Evolutionary conservation across 2,113 vertebrate genomes (phyloP).

Genomic region (Cavia aperea): DNA sequence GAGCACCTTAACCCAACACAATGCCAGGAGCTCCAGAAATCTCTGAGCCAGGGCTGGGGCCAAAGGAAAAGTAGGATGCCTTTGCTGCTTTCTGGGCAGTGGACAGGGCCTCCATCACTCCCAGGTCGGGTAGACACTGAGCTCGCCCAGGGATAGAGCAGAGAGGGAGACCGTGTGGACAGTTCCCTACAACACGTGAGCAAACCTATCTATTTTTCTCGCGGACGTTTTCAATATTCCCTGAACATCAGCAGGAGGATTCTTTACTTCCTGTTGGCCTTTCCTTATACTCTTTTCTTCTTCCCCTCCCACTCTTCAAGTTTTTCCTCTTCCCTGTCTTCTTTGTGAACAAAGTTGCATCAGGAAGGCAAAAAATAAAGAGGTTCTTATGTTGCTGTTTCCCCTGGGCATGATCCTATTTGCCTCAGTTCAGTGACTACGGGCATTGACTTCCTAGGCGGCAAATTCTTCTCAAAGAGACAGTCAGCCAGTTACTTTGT

Average conservation of each 20-base stretch:
- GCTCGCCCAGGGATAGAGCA: not conserved
- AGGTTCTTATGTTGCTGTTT: not conserved
- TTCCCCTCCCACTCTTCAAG: not conserved
- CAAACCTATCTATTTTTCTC: not conserved
- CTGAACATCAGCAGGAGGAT: no score
- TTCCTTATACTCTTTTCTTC: not conserved
- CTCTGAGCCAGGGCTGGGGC: not conserved
- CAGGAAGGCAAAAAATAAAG: constrained; percentile 4
- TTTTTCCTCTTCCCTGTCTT: not conserved
- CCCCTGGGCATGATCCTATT: not conserved
- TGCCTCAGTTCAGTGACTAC: not conserved
- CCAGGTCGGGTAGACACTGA: not conserved
- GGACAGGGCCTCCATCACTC: not conserved
- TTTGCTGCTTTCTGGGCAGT: not conserved
- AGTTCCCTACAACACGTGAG: not conserved
- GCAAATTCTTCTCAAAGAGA: not conserved
- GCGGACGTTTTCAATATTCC: not conserved
- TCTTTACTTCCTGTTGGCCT: not conserved
- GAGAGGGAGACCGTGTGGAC: not conserved
- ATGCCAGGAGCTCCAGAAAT: not conserved
- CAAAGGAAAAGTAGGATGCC: not conserved
- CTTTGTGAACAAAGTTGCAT: constrained; percentile 27
- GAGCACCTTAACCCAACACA: not conserved
- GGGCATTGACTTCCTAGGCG: not conserved
- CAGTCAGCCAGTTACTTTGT: constrained; percentile 14